A percentile compares a stretch with the other conserved stretches of the same genome.
These are phyloP conservation scores for Porites lobata DNA, from an alignment of 92 coral and sea anemone genomes.

Conservation along the genomic window DNA sequence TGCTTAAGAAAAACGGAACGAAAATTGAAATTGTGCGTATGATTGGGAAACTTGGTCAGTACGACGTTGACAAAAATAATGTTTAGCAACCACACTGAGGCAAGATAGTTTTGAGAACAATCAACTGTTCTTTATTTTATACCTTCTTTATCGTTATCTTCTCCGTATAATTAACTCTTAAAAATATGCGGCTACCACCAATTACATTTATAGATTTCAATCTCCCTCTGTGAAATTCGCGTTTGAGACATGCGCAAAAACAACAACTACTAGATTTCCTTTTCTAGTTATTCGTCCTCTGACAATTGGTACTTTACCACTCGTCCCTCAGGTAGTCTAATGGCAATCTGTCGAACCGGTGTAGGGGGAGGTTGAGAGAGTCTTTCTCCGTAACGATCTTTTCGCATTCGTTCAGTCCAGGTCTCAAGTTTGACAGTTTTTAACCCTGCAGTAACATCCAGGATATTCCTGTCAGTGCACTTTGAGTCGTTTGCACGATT, in stretches of 20 bases:
- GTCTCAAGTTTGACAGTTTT: slow-evolving; percentile 67
- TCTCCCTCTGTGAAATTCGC: too few relatives aligned
- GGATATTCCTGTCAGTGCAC: neutral
- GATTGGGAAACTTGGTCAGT: too few relatives aligned
- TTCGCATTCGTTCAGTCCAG: neutral
- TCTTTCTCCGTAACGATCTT: neutral
- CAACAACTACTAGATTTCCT: neutral
- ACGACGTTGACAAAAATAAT: too few relatives aligned
- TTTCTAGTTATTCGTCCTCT: slow-evolving; percentile 17
- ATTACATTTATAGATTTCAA: too few relatives aligned
- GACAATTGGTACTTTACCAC: slow-evolving; percentile 65
- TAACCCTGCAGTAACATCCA: slow-evolving; percentile 68
- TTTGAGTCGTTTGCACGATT: slow-evolving; percentile 11
- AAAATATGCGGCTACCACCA: too few relatives aligned
- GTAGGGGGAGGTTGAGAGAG: slow-evolving; percentile 89
- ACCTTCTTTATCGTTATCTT: too few relatives aligned
- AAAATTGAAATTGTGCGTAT: too few relatives aligned
- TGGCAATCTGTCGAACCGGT: slow-evolving; percentile 86
- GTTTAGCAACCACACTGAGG: too few relatives aligned
- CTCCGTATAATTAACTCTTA: too few relatives aligned
- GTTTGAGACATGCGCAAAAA: neutral
- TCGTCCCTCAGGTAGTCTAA: slow-evolving; percentile 79
- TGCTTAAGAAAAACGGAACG: too few relatives aligned
- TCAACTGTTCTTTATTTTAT: too few relatives aligned
- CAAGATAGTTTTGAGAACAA: too few relatives aligned